Evolutionary conservation across 2,113 vertebrate species (phyloP), one percentile per base, ranked within the genome.

Genomic region (Alethe diademata): DNA sequence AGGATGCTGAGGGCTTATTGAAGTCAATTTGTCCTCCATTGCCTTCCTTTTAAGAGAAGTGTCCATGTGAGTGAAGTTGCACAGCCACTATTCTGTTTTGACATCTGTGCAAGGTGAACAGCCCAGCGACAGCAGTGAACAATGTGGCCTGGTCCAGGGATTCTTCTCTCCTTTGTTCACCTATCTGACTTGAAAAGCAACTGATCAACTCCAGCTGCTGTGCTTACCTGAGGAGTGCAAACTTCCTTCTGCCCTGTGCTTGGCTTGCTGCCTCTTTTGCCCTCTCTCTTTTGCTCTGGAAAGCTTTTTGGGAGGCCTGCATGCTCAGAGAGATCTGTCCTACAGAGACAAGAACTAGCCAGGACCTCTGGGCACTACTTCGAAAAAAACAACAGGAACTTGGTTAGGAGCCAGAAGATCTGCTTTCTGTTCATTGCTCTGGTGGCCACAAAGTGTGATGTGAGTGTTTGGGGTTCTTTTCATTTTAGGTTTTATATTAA

Each of bases 341-440:
- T 53, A 38, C 42, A 35, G 67, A 74, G 62, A 23, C 9, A 4
- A 51, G 78, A 60, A 19, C 4, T 88, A 85, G 67, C 82, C 47
- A 24, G 60, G 90, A 88, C 40, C 56, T 80, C 69, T 80, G 90
- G 94, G 93, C 64, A 81, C 67, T 71, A 23, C n/a, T 74, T 78
- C 11, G 28, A 56, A 83, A 83, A 54, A 90, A 97, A 95, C 69
- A 95, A 62, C 70, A 73, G 75, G 26, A 83, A 69, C 69, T 92
- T 90, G 92, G 76, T 53, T 26, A 48, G 47, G n/a, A 94, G 90
- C 92, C 94, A 95, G 88, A 79, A 66, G 56, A 72, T 96, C 85
- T 94, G 92, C 51, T 89, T 93, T 96, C 47, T 93, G 82, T 96
- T 90, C 74, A 5, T 78, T 88, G 67, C 87, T 90, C 45, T 79